Evolutionary conservation across 2,113 vertebrate genomes (phyloP), one percentile per base, ranked within the genome.

Genomic region (Apodemus speciosus): DNA sequence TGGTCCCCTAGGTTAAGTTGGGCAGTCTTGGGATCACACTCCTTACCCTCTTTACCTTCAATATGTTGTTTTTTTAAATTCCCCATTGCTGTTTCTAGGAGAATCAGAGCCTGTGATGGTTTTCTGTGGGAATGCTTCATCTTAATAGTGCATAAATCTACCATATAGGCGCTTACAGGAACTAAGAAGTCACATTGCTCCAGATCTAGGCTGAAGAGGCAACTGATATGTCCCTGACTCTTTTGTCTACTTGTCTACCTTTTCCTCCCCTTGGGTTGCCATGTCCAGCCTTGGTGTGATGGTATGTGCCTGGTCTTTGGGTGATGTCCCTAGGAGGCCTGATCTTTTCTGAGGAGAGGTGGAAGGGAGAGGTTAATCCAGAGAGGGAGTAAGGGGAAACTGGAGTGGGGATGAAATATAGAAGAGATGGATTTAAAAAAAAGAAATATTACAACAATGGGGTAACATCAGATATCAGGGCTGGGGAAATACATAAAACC

Each of bases 111-210:
- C 16, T 75, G 14, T 84, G 64, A 8, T 60, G 13, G 35, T 62
- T 92, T 87, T 75, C 21, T 56, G 62, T 6, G 16, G 43, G 79
- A 43, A 56, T 51, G 43, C 10, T 23, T 64, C 49, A 68, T 58
- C 56, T 95, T 87, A 79, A 69, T 79, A 25, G 30, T 72, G 80
- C 83, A 83, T 23, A 77, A 53, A 27, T 58, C 64, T 80, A 89
- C 27, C 25, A 93, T 18, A 72, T 6, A 80, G 49, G 9, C 13
- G 14, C 27, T 32, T 76, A 49, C 43, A 75, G 16, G 25, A 30
- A 49, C 43, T 10, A 75, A 51, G 35, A 58, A 8, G 35, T 32
- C 73, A 49, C 30, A 51, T 51, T 27, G 11, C 73, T 32, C 83
- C 30, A 87, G 66, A 91, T 51, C 73, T 71, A 84, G 46, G 30